Percentiles rank a stretch among this genome's conserved stretches.
phyloP scores from a whole-genome alignment of 2,113 vertebrate genomes.

The Coreoperca whiteheadi region DNA sequence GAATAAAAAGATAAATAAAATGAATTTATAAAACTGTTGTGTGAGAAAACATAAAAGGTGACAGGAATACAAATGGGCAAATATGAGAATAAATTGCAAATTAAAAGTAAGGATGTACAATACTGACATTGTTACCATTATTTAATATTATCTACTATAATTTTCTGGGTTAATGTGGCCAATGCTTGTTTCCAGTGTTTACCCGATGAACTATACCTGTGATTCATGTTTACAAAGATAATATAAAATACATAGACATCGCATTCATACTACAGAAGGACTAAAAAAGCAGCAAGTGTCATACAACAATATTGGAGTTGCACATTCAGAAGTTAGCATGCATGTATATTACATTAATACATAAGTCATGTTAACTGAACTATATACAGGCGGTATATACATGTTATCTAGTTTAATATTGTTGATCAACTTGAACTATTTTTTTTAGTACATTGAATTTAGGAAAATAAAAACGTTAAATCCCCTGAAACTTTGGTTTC shows the following conservation, averaged over 20 bases:
- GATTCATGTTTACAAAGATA: neutral
- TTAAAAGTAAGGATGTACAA: neutral
- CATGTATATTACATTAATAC: neutral
- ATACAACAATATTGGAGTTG: neutral
- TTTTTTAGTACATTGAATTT: neutral
- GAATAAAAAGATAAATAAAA: constrained; percentile 16
- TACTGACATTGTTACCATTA: neutral
- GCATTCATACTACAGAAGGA: neutral
- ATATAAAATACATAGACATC: neutral
- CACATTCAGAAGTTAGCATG: neutral
- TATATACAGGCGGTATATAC: neutral
- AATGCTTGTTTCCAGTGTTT: neutral
- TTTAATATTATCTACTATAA: neutral
- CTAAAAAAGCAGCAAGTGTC: neutral
- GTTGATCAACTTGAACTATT: neutral
- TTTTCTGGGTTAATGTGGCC: neutral
- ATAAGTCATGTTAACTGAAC: neutral
- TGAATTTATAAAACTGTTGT: constrained; percentile 15
- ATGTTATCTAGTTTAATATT: neutral
- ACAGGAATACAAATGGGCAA: neutral
- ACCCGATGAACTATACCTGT: no score
- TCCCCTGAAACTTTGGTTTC: neutral
- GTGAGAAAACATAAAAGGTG: neutral
- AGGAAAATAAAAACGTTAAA: neutral
- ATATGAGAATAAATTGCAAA: neutral